Percentiles rank a stretch among this genome's conserved stretches.
phyloP scores from a whole-genome alignment of 2,888 invertebrate genomes.

The Pollenia labialis region DNA sequence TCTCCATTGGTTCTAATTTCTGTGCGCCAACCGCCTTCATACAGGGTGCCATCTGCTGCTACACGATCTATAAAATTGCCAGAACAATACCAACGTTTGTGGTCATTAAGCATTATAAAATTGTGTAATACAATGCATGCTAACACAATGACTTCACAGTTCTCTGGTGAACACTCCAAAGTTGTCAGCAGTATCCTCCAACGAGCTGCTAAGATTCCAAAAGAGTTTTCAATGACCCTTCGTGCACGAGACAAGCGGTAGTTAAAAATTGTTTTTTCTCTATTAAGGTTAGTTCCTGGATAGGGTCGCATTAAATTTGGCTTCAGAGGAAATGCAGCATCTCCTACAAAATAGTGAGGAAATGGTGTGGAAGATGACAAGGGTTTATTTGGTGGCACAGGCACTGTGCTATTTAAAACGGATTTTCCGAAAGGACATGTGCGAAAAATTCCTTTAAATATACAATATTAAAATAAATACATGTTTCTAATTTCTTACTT shows the following conservation, averaged over 20 bases:
- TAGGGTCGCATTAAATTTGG: slow-evolving; percentile 17
- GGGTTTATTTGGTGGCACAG: not conserved
- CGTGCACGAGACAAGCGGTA: slow-evolving; percentile 14
- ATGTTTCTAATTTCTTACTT: too few species aligned
- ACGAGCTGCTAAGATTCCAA: slow-evolving; percentile 11
- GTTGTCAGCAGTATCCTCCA: slow-evolving; percentile 9
- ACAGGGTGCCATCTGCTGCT: not conserved
- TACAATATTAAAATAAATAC: too few species aligned
- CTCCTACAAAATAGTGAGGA: slow-evolving; percentile 16
- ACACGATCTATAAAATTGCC: not conserved
- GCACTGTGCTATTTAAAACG: not conserved
- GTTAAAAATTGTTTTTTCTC: not conserved
- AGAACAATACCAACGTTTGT: slow-evolving; percentile 14
- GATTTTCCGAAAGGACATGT: not conserved
- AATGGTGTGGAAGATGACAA: not conserved
- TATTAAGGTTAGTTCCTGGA: not conserved
- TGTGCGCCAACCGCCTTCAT: not conserved
- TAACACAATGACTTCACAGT: slow-evolving; percentile 2
- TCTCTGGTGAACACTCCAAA: not conserved
- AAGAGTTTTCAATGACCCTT: slow-evolving; percentile 9
- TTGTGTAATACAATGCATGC: slow-evolving; percentile 4
- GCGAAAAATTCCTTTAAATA: slow-evolving; percentile 4
- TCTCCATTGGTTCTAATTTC: not conserved
- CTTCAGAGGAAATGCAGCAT: slow-evolving; percentile 1
- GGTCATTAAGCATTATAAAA: slow-evolving; percentile 9